These are phyloP conservation scores for Camelus bactrianus DNA, from an alignment of 2,113 vertebrate species.

Conservation along the genomic window DNA sequence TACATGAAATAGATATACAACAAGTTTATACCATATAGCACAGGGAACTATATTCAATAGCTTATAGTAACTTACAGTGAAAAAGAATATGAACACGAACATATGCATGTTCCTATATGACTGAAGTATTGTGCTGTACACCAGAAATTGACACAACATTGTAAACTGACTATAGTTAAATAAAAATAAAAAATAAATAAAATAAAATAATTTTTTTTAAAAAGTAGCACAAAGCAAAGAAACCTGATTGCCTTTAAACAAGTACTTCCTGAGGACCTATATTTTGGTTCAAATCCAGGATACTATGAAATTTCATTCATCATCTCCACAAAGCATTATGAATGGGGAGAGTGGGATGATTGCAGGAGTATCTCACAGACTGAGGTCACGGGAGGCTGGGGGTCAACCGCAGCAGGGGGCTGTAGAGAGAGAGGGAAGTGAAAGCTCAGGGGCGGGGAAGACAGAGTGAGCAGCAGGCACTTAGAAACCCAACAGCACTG, in stretches of 20 bases:
- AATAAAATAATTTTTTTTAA: not conserved
- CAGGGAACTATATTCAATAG: too few relatives aligned
- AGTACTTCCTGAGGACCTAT: not conserved
- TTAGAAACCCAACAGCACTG: not conserved
- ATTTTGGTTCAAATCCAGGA: not conserved
- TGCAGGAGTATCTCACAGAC: not conserved
- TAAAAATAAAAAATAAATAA: too few relatives aligned
- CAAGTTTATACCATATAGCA: too few relatives aligned
- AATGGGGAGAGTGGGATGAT: not conserved
- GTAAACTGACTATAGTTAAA: too few relatives aligned
- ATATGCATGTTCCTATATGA: too few relatives aligned
- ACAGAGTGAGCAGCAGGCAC: not conserved
- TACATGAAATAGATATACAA: too few relatives aligned
- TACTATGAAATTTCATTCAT: not conserved
- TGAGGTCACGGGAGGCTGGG: not conserved
- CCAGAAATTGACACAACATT: too few relatives aligned
- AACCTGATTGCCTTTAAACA: not conserved
- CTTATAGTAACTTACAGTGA: too few relatives aligned
- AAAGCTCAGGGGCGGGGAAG: not conserved
- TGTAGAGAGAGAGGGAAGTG: not conserved
- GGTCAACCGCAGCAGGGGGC: fast-evolving
- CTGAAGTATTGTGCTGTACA: too few relatives aligned
- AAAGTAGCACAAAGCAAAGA: conserved; percentile 4
- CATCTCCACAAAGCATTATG: not conserved
- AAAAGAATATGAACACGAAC: too few relatives aligned